phyloP scores from a whole-genome alignment of 2,797 vertebrate genomes.

The Pseudochirops corinnae region DNA sequence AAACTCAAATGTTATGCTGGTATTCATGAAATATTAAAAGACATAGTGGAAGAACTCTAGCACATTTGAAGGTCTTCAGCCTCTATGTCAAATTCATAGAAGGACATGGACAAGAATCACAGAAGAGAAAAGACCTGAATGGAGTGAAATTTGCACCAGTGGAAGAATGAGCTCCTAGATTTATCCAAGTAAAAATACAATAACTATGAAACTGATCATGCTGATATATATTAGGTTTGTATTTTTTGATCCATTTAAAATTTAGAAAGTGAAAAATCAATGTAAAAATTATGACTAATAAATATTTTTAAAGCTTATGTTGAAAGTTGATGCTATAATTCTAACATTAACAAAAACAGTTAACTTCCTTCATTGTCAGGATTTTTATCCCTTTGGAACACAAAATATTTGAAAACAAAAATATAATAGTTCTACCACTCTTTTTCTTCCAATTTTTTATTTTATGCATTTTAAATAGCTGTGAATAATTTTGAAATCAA shows the following conservation, averaged over 20 bases:
- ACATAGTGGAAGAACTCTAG: neutral
- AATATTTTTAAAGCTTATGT: conserved; percentile 18
- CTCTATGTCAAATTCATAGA: neutral
- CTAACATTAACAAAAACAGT: conserved; percentile 15
- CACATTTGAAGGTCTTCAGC: neutral
- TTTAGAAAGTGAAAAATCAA: conserved; percentile 40
- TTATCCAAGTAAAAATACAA: neutral
- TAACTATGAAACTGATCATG: neutral
- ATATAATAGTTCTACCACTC: conserved; percentile 16
- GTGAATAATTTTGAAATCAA: conserved; percentile 12
- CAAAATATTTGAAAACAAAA: conserved; percentile 30
- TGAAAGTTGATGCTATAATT: conserved; percentile 1
- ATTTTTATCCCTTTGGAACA: neutral
- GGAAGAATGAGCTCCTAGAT: neutral
- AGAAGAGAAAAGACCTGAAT: neutral
- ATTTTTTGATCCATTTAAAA: neutral
- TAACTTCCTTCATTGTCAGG: conserved; percentile 36
- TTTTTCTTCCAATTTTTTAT: neutral
- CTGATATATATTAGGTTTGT: neutral
- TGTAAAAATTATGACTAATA: conserved; percentile 22
- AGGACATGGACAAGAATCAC: neutral
- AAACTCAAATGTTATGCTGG: neutral
- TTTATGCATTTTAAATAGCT: conserved; percentile 42
- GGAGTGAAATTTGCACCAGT: neutral
- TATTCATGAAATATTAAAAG: neutral